Evolutionary conservation across 2,113 vertebrate genomes (phyloP).

Genomic region (Lophotis ruficrista): DNA sequence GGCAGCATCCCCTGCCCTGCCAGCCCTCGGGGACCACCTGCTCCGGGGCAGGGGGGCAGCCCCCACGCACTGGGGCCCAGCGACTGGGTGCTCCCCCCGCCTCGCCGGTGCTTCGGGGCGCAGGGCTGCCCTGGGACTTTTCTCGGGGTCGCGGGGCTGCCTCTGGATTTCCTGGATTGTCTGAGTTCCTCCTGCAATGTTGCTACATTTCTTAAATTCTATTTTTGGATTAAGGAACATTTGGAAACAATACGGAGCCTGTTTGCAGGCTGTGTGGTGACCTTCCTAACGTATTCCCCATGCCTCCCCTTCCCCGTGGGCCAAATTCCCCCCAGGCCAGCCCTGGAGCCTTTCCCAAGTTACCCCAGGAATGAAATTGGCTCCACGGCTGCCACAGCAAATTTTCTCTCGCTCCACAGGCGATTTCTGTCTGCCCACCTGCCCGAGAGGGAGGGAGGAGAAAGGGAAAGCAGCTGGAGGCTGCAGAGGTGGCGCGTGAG

Average conservation of each 20-base stretch:
- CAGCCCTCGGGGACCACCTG: not conserved
- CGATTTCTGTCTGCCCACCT: constrained; percentile 22
- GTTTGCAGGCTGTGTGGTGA: constrained; percentile 20
- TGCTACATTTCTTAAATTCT: constrained; percentile 52
- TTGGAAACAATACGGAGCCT: constrained; percentile 30
- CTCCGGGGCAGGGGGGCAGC: not conserved
- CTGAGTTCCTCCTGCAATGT: constrained; percentile 51
- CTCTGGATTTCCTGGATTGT: constrained; percentile 50
- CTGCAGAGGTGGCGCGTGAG: not conserved
- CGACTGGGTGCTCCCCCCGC: not conserved
- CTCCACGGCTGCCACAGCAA: not conserved
- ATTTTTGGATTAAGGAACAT: constrained; percentile 32
- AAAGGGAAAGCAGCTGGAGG: constrained; percentile 9
- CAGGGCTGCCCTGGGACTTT: not conserved
- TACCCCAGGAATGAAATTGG: not conserved
- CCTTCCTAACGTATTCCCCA: constrained; percentile 37
- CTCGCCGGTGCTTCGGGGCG: not conserved
- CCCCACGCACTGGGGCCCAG: rapidly evolving
- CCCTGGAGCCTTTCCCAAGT: not conserved
- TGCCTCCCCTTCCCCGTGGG: not conserved
- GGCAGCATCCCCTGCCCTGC: not conserved
- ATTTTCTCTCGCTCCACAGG: not conserved
- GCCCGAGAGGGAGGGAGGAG: not conserved
- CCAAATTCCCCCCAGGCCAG: not conserved
- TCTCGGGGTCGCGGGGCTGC: constrained; percentile 16